Base-by-base conservation (phyloP, 1,140 invertebrate species). In the Ditylenchus dipsaci region DNA sequence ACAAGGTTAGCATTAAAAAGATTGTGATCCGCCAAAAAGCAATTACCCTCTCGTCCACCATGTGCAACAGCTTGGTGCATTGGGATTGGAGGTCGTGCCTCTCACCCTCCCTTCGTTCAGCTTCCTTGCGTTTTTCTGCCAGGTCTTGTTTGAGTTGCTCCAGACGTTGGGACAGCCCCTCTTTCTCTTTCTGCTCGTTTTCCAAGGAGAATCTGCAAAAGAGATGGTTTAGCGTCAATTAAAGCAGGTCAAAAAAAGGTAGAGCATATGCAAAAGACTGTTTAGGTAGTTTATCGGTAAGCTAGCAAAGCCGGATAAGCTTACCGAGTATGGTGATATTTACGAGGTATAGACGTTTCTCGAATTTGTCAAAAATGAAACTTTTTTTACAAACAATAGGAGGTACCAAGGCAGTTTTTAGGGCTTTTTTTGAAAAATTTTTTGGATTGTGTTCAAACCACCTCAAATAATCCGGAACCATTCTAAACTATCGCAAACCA, bases 31-130 rank as follows among this genome's bases (percentile, higher is more conserved):
- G 7, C 21, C 19, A 7, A 45, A 72, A 8, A 29, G 0, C 19
- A 19, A 11, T 65, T 43, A 69, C 68, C 45, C 60, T 71, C 47
- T 71, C 69, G 19, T 71, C 71, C 15, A 71, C 57, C 69, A 71
- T 72, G 26, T 72, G 69, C 30, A 71, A 42, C 19, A 71, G 38
- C 58, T 71, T 73, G 8, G 58, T 38, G 33, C 69, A 71, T 30
- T 71, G 69, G 17, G 61, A 45, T 8, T 19, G 38, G 13, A 71
- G 42, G 23, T 49, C 69, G 38, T 63, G 61, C 21, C 69, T 43
- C 23, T 71, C 69, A 26, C 33, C 27, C 19, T 71, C 69, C 15
- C 70, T 45, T 9, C 64, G 57, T 49, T 71, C 69, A 21, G 23
- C 61, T 3, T 71, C 69, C 3, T 61, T 58, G 26, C 61, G 30